These are phyloP conservation scores for Scylla paramamosain DNA, from an alignment of 1,140 invertebrate species.

Conservation along the genomic window DNA sequence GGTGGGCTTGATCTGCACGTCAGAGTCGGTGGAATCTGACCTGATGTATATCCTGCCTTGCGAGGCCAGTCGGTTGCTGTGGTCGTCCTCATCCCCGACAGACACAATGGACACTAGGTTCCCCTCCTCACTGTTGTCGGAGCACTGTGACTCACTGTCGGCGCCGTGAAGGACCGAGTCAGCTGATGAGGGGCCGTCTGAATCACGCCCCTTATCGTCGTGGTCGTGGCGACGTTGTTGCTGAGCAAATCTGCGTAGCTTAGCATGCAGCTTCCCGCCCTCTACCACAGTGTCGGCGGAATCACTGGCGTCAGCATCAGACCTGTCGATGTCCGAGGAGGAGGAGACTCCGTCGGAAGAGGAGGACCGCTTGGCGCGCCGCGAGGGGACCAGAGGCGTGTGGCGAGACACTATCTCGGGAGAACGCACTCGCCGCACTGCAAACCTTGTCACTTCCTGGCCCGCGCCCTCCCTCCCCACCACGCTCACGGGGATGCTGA, in stretches of 20 bases:
- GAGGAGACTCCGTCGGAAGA: slow-evolving; percentile 77
- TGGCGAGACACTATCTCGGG: slow-evolving; percentile 66
- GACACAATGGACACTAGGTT: slow-evolving; percentile 77
- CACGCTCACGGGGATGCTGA: slow-evolving; percentile 85
- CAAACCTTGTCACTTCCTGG: slow-evolving; percentile 66
- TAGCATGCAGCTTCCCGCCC: slow-evolving; percentile 72
- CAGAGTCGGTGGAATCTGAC: slow-evolving; percentile 77
- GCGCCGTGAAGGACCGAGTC: slow-evolving; percentile 74
- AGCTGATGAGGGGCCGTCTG: slow-evolving; percentile 72
- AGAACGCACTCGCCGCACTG: slow-evolving; percentile 63
- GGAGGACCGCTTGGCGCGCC: slow-evolving; percentile 76
- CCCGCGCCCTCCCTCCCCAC: slow-evolving; percentile 80
- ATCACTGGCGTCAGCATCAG: slow-evolving; percentile 76
- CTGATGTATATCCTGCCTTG: slow-evolving; percentile 77
- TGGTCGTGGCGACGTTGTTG: slow-evolving; percentile 66
- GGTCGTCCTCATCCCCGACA: slow-evolving; percentile 77
- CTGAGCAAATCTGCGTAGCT: slow-evolving; percentile 68
- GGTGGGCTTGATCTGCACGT: slow-evolving; percentile 77
- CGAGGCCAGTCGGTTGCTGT: slow-evolving; percentile 63
- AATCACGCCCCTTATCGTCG: slow-evolving; percentile 74
- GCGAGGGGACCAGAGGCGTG: slow-evolving; percentile 73
- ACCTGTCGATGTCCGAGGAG: slow-evolving; percentile 76
- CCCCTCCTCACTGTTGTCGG: slow-evolving; percentile 77
- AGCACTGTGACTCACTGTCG: slow-evolving; percentile 77
- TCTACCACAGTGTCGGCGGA: slow-evolving; percentile 77